Evolutionary conservation across 2,888 invertebrate species (phyloP), one percentile per base, ranked within the genome.

Genomic region (Charanyca ferruginea): DNA sequence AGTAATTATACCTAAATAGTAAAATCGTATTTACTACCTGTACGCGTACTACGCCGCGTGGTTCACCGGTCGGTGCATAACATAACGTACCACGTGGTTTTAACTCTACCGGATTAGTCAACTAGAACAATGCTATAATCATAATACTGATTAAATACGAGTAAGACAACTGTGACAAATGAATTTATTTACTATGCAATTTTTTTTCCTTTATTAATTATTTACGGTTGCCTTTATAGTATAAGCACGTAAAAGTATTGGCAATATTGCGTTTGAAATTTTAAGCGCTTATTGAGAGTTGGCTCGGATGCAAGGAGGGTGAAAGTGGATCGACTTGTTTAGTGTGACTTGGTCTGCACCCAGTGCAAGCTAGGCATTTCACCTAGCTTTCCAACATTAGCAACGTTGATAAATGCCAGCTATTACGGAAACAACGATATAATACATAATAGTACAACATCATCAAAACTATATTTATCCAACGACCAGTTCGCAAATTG

Each of bases 311-410:
- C 81, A 81, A 78, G 75, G 70, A 83, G 77, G 84, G 93, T 89
- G 93, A 94, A 94, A 94, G 94, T 93, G 85, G 88, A 87, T 83
- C 83, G 84, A 84, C 87, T 81, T 80, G 90, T 85, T 88, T 85
- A 81, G 81, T 83, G 79, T 62, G 77, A 73, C 81, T 85, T 74
- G 83, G 81, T 84, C 77, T 80, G 83, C 82, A 81, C 82, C 85
- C 83, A 83, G 81, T 75, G 72, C 61, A 41, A 62, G 62, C 81
- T 84, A 84, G 83, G 64, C 86, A 88, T 90, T 89, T 89, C 88
- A 86, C 89, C 80, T 79, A 87, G 87, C 93, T 93, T 93, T 93
- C 91, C 85, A 90, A 89, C 77, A 77, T 76, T 75, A 62, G 70
- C 62, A 55, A 64, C 66, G 59, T 66, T 68, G 32, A 70, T 65